Evolutionary conservation across 2,113 vertebrate genomes (phyloP).

Genomic region (Callithrix jacchus): DNA sequence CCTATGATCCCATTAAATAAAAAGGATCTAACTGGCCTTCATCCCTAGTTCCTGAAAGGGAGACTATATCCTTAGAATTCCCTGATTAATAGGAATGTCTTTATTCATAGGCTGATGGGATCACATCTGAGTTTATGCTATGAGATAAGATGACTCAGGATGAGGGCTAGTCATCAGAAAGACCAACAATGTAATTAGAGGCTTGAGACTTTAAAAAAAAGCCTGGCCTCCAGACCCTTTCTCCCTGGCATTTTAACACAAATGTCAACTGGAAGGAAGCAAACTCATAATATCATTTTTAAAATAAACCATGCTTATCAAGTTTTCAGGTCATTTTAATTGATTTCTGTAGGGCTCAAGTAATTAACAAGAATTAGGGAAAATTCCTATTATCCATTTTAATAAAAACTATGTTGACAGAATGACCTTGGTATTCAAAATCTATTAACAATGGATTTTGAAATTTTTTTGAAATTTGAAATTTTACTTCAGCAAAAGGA

Average conservation of each 20-base stretch:
- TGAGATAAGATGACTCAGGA: not conserved
- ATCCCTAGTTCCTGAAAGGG: not conserved
- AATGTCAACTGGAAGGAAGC: not conserved
- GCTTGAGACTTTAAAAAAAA: not conserved
- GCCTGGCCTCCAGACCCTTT: not conserved
- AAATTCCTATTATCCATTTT: constrained; percentile 37
- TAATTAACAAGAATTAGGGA: constrained; percentile 10
- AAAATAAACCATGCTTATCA: not conserved
- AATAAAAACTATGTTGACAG: constrained; percentile 12
- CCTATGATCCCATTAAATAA: not conserved
- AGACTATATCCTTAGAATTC: not conserved
- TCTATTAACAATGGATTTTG: not conserved
- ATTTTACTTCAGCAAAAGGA: constrained; percentile 19
- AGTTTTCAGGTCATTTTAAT: constrained; percentile 43
- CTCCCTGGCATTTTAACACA: constrained; percentile 8
- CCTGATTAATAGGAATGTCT: not conserved
- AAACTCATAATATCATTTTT: not conserved
- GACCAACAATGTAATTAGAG: not conserved
- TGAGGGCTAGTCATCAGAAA: not conserved
- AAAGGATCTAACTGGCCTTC: not conserved
- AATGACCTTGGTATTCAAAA: constrained; percentile 30
- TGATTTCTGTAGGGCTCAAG: constrained; percentile 7
- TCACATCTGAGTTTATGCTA: not conserved
- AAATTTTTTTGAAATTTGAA: not conserved
- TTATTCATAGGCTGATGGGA: not conserved